These are phyloP conservation scores for Uria lomvia DNA, from an alignment of 2,113 vertebrate genomes.

Conservation along the genomic window DNA sequence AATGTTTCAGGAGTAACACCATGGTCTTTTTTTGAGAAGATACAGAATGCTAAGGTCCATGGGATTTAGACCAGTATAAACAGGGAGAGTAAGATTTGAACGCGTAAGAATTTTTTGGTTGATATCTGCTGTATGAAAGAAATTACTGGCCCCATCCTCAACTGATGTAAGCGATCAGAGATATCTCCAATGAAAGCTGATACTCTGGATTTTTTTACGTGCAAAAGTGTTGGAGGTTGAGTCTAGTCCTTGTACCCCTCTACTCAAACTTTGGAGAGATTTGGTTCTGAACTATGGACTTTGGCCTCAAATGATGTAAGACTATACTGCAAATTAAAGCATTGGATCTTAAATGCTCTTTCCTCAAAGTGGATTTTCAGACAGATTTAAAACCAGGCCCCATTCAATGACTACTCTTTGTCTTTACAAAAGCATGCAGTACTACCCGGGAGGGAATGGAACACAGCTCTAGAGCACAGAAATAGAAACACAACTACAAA, in stretches of 20 bases:
- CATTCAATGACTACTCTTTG: neutral
- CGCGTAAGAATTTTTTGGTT: fast-evolving
- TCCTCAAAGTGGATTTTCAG: constrained; percentile 56
- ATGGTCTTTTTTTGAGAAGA: neutral
- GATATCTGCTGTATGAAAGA: neutral
- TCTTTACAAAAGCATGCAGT: neutral
- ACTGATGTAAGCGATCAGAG: neutral
- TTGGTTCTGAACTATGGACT: neutral
- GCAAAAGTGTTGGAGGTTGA: neutral
- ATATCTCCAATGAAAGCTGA: neutral
- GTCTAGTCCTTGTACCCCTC: neutral
- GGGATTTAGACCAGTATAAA: neutral
- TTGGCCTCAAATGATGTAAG: neutral
- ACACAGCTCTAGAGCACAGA: neutral
- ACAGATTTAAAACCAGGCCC: neutral
- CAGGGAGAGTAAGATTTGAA: neutral
- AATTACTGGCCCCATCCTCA: neutral
- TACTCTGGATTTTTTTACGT: neutral
- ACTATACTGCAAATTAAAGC: neutral
- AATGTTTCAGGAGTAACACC: neutral
- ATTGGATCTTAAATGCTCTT: constrained; percentile 40
- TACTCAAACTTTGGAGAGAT: neutral
- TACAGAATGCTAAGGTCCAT: neutral
- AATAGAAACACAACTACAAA: neutral
- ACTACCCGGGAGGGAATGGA: neutral